A percentile compares a stretch with the other conserved stretches of the same genome.
Evolutionary conservation across 2,888 invertebrate genomes (phyloP).

Genomic region (Sialis lutaria): DNA sequence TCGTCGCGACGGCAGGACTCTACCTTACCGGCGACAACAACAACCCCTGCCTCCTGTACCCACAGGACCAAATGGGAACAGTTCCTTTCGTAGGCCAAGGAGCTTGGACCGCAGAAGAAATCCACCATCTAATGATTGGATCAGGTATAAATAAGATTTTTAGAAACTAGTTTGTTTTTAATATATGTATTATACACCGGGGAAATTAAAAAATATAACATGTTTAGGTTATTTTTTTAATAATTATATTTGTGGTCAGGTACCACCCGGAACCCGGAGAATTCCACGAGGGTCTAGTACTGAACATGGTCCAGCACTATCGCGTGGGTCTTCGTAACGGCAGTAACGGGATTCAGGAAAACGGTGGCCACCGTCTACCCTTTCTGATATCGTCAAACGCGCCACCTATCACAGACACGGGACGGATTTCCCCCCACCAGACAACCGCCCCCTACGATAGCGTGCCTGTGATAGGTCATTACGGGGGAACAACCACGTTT

Average conservation of each 20-base stretch:
- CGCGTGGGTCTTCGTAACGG: slow-evolving; percentile 6
- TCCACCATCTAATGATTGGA: slow-evolving; percentile 28
- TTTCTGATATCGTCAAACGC: slow-evolving; percentile 14
- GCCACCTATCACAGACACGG: slow-evolving; percentile 25
- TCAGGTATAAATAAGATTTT: slow-evolving; percentile 17
- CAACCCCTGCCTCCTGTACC: slow-evolving; percentile 40
- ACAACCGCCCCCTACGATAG: slow-evolving; percentile 42
- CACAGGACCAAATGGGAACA: slow-evolving; percentile 28
- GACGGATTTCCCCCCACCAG: slow-evolving; percentile 13
- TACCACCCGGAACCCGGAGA: slow-evolving; percentile 37
- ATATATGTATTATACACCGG: too few species aligned
- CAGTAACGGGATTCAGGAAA: background rate
- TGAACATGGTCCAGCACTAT: slow-evolving; percentile 52
- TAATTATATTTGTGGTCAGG: too few species aligned
- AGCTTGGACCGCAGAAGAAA: slow-evolving; percentile 22
- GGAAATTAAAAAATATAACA: too few species aligned
- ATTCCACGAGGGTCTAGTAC: slow-evolving; percentile 64
- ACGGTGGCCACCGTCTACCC: slow-evolving; percentile 19
- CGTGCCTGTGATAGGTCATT: slow-evolving; percentile 40
- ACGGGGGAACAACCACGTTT: slow-evolving; percentile 31
- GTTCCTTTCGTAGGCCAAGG: slow-evolving; percentile 18
- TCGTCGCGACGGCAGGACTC: slow-evolving; percentile 31
- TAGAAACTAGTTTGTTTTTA: too few species aligned
- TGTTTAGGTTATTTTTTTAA: too few species aligned
- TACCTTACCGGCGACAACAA: slow-evolving; percentile 36